Evolutionary conservation across 2,797 vertebrate species (phyloP).

Genomic region (Macrochelys suwanniensis): DNA sequence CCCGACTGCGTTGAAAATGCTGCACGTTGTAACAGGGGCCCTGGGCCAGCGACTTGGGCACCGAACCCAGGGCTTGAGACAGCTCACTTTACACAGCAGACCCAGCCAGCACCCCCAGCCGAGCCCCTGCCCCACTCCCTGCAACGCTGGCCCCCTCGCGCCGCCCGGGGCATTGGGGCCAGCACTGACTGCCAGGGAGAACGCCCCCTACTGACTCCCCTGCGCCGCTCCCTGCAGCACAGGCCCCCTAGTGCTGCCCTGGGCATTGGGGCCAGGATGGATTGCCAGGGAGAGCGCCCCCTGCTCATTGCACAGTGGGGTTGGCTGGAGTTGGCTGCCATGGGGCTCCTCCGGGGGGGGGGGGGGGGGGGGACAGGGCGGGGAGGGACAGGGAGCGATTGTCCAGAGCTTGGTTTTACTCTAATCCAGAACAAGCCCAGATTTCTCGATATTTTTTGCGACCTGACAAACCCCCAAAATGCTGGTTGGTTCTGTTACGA

Average conservation of each 20-base stretch:
- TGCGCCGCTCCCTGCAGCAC: background rate
- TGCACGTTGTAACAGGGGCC: too few relatives aligned
- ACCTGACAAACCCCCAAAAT: too few relatives aligned
- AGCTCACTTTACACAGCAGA: background rate
- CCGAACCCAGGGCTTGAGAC: background rate
- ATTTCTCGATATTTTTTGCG: too few relatives aligned
- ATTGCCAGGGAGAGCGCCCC: background rate
- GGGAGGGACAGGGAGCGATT: too few relatives aligned
- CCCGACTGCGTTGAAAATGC: background rate
- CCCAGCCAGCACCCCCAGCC: too few relatives aligned
- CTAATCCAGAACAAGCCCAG: too few relatives aligned
- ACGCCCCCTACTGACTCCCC: too few relatives aligned
- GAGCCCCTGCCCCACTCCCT: background rate
- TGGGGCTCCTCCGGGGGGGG: too few relatives aligned
- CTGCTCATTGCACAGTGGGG: background rate
- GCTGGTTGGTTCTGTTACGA: too few relatives aligned
- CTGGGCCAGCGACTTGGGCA: background rate
- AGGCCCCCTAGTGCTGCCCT: fast-evolving
- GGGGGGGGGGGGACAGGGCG: background rate
- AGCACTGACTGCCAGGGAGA: background rate
- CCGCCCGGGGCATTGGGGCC: background rate
- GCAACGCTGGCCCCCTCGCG: too few relatives aligned
- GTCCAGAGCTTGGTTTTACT: too few relatives aligned
- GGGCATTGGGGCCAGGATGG: background rate
- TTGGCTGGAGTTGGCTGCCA: too few relatives aligned